Base-by-base conservation (phyloP, 1,140 invertebrate species). In the Tribolium madens region DNA sequence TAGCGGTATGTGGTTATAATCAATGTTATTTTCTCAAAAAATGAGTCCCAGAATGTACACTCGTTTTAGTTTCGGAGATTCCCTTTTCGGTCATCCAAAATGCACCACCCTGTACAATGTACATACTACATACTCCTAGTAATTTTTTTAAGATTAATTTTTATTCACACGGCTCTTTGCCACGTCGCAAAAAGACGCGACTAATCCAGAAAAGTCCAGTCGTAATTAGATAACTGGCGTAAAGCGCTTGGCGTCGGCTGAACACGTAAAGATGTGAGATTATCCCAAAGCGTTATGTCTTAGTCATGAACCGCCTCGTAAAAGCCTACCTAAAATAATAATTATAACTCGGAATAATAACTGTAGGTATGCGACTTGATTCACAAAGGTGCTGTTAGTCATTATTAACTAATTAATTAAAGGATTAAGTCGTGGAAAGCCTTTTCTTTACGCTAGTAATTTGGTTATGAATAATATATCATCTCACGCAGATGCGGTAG, bases 381-480 rank as follows among this genome's bases (percentile, higher is more conserved):
- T 57, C 52, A 57, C 52, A 57, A 57, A 57, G 52, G 3, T 21
- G 52, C 52, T 26, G 6, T 57, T 57, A 57, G 17, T 26, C 52
- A 57, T 57, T 42, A 57, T 57, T 57, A 57, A 21, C 52, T 57
- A 57, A 57, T 57, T 57, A 57, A 57, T 57, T 57, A 57, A 57
- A 57, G 18, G 52, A 17, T 18, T 57, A 57, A 10, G 6, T 10
- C 15, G 17, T 6, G 52, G 7, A 57, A 57, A 57, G 52, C 52
- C 52, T 26, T 14, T 57, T 17, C 17, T 18, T 2, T 1, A 21
- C 10, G 2, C 4, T 21, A 7, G 7, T 21, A 57, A 57, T 57
- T 57, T 17, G 7, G 17, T 57, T 57, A 57, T 18, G 17, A 57
- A 26, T 57, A 12, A 18, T 18, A 57, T 18, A 12, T 57, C 9